Base-by-base conservation (phyloP, 1,140 invertebrate genomes). In the Penaeus indicus region DNA sequence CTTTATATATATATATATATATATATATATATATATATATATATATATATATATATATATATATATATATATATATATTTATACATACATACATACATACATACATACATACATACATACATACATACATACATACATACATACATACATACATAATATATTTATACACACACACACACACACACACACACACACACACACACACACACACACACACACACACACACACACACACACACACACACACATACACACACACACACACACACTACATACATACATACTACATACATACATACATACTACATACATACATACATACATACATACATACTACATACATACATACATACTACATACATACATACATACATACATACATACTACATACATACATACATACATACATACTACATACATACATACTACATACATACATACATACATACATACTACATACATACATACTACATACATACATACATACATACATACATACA, bases 51-150 rank as follows among this genome's bases (percentile, higher is more conserved):
- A 38, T 38, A 38, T 38, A 38, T 38, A 38, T 38, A 38, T 38
- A 38, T 38, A 38, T 38, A 38, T 38, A 38, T 38, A 38, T 38
- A 38, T 38, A 38, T 38, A 3, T 54, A 54, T 13, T 7, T 54
- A 13, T 13, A 54, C 8, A 5, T 54, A 10, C 8, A 54, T 11
- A 54, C 8, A 54, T 5, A 75, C 19, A 75, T n/a, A 75, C 19
- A 75, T n/a, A 75, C 19, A 75, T n/a, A 75, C 19, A 75, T n/a
- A 75, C 19, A 75, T n/a, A 75, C 19, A 75, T n/a, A 75, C 19
- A 75, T n/a, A 75, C 19, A 75, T n/a, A 75, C 25, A 75, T 75
- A 75, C 25, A 75, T n/a, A 75, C 25, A 75, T 75, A 75, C 25
- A n/a, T 75, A 75, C 19, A 75, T n/a, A 75, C 19, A 75, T n/a